A percentile compares a stretch with the other conserved stretches of the same genome.
phyloP scores from a whole-genome alignment of 64 coral and sea anemone genomes.

The Platygyra sinensis region DNA sequence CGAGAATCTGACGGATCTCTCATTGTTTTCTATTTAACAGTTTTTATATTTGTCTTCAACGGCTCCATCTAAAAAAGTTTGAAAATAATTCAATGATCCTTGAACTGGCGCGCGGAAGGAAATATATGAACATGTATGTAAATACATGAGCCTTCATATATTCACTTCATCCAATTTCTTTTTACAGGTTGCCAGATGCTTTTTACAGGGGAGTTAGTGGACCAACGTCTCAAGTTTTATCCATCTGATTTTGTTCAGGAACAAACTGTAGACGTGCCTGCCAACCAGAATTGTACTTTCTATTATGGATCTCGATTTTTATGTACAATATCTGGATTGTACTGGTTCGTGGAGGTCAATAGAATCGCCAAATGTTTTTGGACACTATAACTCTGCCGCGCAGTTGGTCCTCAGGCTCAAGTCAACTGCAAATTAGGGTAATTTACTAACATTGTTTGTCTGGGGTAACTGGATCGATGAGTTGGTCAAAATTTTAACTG shows the following conservation, averaged over 20 bases:
- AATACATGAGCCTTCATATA: too few species aligned
- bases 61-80: too few species aligned
- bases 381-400: background rate
- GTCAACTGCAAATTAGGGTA: background rate
- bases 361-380: background rate
- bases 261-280: too few species aligned
- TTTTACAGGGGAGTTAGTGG: background rate
- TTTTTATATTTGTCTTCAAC: too few species aligned
- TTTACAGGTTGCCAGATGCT: slow-evolving; percentile 14
- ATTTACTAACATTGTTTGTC: background rate
- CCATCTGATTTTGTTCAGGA: background rate
- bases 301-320: background rate
- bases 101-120: too few species aligned
- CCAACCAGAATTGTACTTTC: background rate
- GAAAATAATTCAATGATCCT: too few species aligned
- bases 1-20: background rate
- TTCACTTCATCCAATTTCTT: too few species aligned
- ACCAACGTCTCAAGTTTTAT: background rate
- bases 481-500: too few species aligned
- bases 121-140: too few species aligned
- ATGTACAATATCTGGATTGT: slow-evolving; percentile 8
- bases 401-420: too few species aligned
- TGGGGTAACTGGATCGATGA: too few species aligned
- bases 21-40: background rate
- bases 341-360: background rate